Base-by-base conservation (phyloP, 1,140 invertebrate species). In the Helicoverpa armigera region DNA sequence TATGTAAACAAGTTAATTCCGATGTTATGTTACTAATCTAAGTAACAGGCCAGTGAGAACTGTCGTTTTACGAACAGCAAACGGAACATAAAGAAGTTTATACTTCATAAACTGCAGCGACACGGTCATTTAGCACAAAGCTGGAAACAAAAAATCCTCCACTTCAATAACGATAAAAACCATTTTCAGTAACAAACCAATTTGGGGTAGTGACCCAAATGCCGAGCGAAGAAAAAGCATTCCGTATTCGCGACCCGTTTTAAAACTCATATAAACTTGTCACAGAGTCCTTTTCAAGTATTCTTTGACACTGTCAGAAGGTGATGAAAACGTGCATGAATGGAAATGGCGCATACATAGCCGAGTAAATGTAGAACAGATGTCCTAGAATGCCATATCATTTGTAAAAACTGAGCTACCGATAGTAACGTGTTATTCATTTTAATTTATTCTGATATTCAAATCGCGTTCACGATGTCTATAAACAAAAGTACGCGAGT, bases 141-240 rank as follows among this genome's bases (percentile, higher is more conserved):
- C 70, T 58, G 10, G 18, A 58, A 18, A 18, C 53, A 58, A 58
- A 73, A 43, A 72, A 73, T 10, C 53, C 14, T 58, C 29, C 9
- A 73, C 51, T 73, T 43, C 70, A 73, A 73, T 73, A 73, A 73
- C 70, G n/a, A 73, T 73, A 58, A 73, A 72, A 58, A 73, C 70
- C 70, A 58, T 56, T 56, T 73, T 35, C 31, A 16, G 70, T 73
- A 73, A 56, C 70, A 73, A 73, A 73, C 70, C 70, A 73, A 73
- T 73, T 56, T 31, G 54, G 16, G 53, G 23, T 43, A 58, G 70
- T 58, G 70, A 58, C 70, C 70, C 70, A 56, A 73, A 58, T 58
- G 43, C 53, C 18, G 16, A 29, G 35, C 69, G 13, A 31, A 54
- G 51, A 4, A 58, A 31, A 11, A 43, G 54, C 31, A 51, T 58